Percentiles rank a stretch among this genome's conserved stretches.
phyloP scores from a whole-genome alignment of 2,113 vertebrate genomes.

The Ictalurus punctatus region DNA sequence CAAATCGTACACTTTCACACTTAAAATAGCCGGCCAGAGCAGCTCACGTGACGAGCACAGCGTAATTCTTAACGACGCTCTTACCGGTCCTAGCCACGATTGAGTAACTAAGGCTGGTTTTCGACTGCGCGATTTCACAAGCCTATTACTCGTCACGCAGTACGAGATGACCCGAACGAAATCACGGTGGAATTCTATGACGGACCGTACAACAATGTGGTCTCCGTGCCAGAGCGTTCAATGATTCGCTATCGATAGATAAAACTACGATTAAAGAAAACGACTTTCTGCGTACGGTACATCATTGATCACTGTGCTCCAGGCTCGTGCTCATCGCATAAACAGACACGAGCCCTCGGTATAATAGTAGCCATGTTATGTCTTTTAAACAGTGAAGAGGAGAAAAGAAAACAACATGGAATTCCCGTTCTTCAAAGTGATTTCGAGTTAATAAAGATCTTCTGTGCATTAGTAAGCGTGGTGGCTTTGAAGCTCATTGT shows the following conservation, averaged over 20 bases:
- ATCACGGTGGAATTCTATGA: background rate
- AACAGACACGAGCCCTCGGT: no score
- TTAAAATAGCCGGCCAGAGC: background rate
- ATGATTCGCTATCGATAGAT: background rate
- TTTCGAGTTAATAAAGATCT: background rate
- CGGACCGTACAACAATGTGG: background rate
- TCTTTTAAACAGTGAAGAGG: no score
- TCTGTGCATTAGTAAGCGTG: background rate
- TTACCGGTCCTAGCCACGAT: background rate
- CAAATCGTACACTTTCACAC: background rate
- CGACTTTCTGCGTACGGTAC: background rate
- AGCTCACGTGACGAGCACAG: background rate
- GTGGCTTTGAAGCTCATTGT: background rate
- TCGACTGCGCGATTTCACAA: background rate
- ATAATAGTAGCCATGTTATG: no score
- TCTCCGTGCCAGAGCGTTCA: background rate
- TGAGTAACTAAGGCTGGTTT: background rate
- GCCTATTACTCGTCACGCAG: background rate
- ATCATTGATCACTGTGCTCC: no score
- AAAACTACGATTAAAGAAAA: background rate
- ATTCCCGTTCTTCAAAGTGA: background rate
- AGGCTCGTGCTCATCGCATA: no score
- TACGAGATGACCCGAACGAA: background rate
- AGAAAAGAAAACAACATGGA: background rate
- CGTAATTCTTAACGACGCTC: background rate